Percentiles rank a stretch among this genome's conserved stretches.
These are phyloP conservation scores for Denticeps clupeoides DNA, from an alignment of 2,797 vertebrate genomes.

Conservation along the genomic window DNA sequence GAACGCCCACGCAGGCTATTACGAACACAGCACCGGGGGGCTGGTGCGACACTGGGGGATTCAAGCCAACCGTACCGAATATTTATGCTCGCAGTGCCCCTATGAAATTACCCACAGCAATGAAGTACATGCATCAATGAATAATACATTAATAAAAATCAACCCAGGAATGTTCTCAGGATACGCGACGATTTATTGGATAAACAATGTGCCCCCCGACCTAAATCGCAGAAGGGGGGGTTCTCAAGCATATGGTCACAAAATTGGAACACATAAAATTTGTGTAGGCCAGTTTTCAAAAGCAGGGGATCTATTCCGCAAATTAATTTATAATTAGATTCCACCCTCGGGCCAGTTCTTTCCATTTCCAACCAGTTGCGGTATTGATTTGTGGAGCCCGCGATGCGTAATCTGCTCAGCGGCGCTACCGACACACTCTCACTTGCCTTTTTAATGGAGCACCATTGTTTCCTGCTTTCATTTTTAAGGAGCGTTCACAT, in stretches of 20 bases:
- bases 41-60: conserved; percentile 1
- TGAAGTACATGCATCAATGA: background rate
- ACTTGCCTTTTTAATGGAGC: background rate
- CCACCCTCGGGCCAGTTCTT: conserved; percentile 6
- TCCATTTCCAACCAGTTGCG: conserved; percentile 14
- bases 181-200: background rate
- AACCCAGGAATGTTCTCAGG: background rate
- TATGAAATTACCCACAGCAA: conserved; percentile 4
- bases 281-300: conserved; percentile 14
- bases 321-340: conserved; percentile 21
- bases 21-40: background rate
- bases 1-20: too few species aligned
- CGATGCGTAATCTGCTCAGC: background rate
- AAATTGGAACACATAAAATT: conserved; percentile 23
- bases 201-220: conserved; percentile 1
- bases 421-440: background rate
- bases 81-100: conserved; percentile 1
- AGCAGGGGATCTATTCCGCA: conserved; percentile 12
- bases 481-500: too few species aligned
- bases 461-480: background rate
- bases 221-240: too few species aligned
- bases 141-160: conserved; percentile 3
- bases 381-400: conserved; percentile 15
- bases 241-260: conserved; percentile 29
- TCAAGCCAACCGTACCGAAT: conserved; percentile 4